These are phyloP conservation scores for Syritta pipiens DNA, from an alignment of 2,888 invertebrate species.

Conservation along the genomic window DNA sequence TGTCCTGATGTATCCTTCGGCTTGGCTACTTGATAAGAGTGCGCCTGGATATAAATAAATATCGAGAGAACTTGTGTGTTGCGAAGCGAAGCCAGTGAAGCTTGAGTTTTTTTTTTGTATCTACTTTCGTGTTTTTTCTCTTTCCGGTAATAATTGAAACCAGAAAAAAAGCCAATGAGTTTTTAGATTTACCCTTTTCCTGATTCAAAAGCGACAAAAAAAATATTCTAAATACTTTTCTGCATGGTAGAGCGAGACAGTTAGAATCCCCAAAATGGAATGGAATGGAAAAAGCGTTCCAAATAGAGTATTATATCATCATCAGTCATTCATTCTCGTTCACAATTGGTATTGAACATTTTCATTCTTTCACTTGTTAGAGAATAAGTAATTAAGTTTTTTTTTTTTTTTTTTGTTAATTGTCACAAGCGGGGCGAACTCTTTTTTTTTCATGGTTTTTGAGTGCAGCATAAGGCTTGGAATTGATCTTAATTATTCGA, in stretches of 20 bases:
- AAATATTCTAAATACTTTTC: neutral
- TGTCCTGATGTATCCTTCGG: conserved; percentile 2
- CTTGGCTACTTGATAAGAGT: neutral
- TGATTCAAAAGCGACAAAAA: neutral
- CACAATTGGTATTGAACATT: conserved; percentile 11
- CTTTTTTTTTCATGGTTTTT: too few species aligned
- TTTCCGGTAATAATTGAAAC: neutral
- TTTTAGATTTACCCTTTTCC: neutral
- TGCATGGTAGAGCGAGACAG: conserved; percentile 6
- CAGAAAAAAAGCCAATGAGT: neutral
- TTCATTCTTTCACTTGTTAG: neutral
- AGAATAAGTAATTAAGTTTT: conserved; percentile 3
- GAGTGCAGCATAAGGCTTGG: too few species aligned
- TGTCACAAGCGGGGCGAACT: too few species aligned
- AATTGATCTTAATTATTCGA: too few species aligned
- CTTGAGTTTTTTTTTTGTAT: neutral
- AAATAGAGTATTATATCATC: conserved; percentile 60
- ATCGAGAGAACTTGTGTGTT: too few species aligned
- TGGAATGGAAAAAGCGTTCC: conserved; percentile 17
- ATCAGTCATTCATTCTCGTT: conserved; percentile 6
- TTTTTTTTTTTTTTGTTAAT: too few species aligned
- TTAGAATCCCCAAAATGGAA: neutral
- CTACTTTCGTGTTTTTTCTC: neutral
- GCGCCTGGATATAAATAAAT: neutral
- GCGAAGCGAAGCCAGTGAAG: too few species aligned